Conservation (phyloP, 2,888 invertebrate species). For the Cataglyphis rosenhaueri region DNA sequence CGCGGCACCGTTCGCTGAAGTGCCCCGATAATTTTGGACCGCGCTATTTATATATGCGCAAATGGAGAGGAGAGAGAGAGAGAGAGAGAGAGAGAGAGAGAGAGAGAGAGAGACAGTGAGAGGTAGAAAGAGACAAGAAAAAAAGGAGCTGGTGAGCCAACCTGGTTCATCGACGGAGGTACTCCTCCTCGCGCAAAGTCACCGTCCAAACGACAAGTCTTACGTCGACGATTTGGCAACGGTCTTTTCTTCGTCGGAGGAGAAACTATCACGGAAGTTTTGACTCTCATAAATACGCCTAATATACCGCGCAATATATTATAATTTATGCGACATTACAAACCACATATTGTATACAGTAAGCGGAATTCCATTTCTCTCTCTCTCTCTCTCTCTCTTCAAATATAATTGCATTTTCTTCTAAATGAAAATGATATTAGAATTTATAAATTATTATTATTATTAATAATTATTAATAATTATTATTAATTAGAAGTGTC, state of each 20-base stretch:
- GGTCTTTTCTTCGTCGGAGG: background rate
- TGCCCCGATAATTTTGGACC: constrained; percentile 76
- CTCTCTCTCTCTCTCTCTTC: background rate
- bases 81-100: constrained; percentile 60
- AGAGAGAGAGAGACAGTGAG: too few relatives aligned
- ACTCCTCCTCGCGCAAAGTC: constrained; percentile 45
- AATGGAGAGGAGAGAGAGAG: constrained; percentile 55
- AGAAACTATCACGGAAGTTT: constrained; percentile 9
- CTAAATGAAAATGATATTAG: background rate
- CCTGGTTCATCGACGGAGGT: constrained; percentile 53
- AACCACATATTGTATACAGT: background rate
- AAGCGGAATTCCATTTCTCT: background rate
- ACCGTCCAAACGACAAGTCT: constrained; percentile 32
- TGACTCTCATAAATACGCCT: background rate
- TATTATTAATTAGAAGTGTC: background rate
- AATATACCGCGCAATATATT: background rate
- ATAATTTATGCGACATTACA: background rate
- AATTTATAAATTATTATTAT: background rate
- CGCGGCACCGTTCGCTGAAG: constrained; percentile 72
- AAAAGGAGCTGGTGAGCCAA: constrained; percentile 52
- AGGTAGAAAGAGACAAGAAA: constrained; percentile 23
- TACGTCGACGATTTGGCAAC: constrained; percentile 45
- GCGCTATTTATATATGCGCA: constrained; percentile 77
- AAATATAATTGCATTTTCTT: background rate
- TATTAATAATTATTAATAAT: background rate